Percentiles rank a stretch among this genome's conserved stretches.
phyloP scores from a whole-genome alignment of 2,113 vertebrate species.

The Mesocricetus auratus region DNA sequence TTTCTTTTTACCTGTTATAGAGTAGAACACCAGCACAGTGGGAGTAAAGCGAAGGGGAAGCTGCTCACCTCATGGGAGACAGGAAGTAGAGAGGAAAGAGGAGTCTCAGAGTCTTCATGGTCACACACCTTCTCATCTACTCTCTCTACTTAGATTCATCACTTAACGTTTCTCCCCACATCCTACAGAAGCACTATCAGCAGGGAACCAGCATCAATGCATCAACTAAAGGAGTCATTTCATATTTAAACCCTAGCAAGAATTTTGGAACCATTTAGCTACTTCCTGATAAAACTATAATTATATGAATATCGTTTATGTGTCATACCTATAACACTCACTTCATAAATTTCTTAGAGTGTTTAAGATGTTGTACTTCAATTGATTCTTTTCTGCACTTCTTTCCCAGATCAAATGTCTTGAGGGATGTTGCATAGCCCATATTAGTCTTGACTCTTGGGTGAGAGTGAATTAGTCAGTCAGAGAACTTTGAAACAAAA shows the following conservation, averaged over 20 bases:
- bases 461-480: background rate
- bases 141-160: background rate
- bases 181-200: background rate
- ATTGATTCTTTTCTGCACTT: background rate
- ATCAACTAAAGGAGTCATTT: background rate
- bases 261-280: background rate
- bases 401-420: slow-evolving; percentile 6
- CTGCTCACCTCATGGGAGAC: background rate
- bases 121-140: background rate
- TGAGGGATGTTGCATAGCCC: background rate
- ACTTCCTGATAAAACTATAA: background rate
- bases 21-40: background rate
- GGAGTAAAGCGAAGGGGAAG: background rate
- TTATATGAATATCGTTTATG: background rate
- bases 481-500: background rate
- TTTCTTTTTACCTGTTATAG: background rate
- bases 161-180: background rate
- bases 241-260: background rate
- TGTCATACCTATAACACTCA: background rate
- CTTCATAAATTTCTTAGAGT: background rate
- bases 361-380: background rate
- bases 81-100: background rate
- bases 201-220: background rate
- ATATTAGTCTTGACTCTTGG: background rate
- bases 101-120: background rate